These are phyloP conservation scores for Caranx melampygus DNA, from an alignment of 2,113 vertebrate species.

Conservation along the genomic window DNA sequence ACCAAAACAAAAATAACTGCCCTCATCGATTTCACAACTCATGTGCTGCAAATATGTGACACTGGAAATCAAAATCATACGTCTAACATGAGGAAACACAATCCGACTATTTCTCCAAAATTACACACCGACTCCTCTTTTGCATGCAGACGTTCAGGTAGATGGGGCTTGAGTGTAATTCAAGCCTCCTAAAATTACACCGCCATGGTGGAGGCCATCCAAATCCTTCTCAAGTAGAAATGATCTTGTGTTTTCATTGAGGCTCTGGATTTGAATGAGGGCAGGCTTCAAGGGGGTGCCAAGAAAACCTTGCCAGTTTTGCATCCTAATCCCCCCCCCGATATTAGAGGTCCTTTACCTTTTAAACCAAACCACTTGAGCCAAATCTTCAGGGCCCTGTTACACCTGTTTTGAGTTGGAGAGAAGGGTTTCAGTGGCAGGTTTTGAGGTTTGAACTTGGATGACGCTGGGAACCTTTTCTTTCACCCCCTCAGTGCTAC, in stretches of 20 bases:
- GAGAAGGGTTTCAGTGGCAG: slow-evolving; percentile 12
- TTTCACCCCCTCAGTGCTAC: not conserved
- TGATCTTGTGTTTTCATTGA: slow-evolving; percentile 50
- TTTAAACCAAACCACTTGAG: slow-evolving; percentile 51
- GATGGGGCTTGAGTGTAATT: slow-evolving; percentile 37
- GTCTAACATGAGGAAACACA: not conserved
- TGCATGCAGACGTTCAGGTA: slow-evolving; percentile 20
- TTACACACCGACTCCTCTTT: slow-evolving; percentile 6
- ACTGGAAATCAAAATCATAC: not conserved
- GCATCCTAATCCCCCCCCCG: slow-evolving; percentile 50
- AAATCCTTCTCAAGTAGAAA: slow-evolving; percentile 53
- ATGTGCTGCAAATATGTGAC: no score
- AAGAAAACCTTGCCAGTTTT: slow-evolving; percentile 43
- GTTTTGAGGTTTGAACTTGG: slow-evolving; percentile 42
- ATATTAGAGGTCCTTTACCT: slow-evolving; percentile 56
- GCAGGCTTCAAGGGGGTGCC: slow-evolving; percentile 51
- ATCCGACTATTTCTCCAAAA: not conserved
- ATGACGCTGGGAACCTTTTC: not conserved
- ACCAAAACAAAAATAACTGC: no score
- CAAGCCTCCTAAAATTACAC: slow-evolving; percentile 36
- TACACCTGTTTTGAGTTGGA: slow-evolving; percentile 34
- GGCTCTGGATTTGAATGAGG: slow-evolving; percentile 54
- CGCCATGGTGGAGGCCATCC: slow-evolving; percentile 14
- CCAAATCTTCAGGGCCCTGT: slow-evolving; percentile 29
- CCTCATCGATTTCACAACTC: no score